phyloP scores from a whole-genome alignment of 2,797 vertebrate species.

The Falco novaeseelandiae region DNA sequence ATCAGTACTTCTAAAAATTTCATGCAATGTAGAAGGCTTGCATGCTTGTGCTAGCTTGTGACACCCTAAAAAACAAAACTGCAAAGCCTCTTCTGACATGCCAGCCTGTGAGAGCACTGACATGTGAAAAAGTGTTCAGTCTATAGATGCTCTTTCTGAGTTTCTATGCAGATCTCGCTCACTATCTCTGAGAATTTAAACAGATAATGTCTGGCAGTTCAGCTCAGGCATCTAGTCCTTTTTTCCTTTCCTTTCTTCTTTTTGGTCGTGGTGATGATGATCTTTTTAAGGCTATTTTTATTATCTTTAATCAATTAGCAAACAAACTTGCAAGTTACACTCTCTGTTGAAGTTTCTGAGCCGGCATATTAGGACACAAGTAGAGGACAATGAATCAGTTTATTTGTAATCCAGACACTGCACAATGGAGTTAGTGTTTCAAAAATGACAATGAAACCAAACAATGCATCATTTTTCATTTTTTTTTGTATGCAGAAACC shows the following conservation, averaged over 20 bases:
- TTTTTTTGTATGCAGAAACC: neutral
- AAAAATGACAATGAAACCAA: neutral
- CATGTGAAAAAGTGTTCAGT: slow-evolving; percentile 39
- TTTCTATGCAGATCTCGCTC: slow-evolving; percentile 9
- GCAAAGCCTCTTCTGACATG: slow-evolving; percentile 56
- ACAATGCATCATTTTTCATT: neutral
- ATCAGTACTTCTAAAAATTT: neutral
- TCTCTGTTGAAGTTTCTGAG: neutral
- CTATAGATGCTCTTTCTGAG: slow-evolving; percentile 52
- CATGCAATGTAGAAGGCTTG: slow-evolving; percentile 1
- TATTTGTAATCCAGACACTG: neutral
- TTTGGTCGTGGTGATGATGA: neutral
- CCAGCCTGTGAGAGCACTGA: slow-evolving; percentile 51
- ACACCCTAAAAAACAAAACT: slow-evolving; percentile 40
- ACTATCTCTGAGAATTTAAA: slow-evolving; percentile 18
- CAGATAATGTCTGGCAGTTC: slow-evolving; percentile 44
- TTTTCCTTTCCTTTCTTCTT: neutral
- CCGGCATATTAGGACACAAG: neutral
- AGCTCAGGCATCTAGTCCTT: neutral
- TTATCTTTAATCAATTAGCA: slow-evolving; percentile 16
- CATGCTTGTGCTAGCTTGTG: slow-evolving; percentile 31
- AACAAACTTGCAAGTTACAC: neutral
- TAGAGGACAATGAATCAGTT: neutral
- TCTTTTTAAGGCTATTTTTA: neutral
- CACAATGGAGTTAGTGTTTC: neutral